phyloP scores from a whole-genome alignment of 2,888 invertebrate genomes.

The Archips crataeganus region DNA sequence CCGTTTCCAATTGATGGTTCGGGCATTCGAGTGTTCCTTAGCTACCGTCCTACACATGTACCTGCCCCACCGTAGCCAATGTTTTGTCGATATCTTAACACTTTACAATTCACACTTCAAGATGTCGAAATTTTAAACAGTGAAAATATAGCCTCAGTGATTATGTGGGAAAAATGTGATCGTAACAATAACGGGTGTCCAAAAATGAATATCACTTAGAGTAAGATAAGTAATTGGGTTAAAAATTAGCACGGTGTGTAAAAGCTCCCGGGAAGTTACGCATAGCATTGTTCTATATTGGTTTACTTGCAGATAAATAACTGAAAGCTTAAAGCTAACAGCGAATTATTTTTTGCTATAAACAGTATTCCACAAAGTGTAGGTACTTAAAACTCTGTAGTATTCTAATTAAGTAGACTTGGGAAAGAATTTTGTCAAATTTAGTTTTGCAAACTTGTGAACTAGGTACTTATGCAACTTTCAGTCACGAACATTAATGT shows the following conservation, averaged over 20 bases:
- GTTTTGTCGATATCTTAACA: slow-evolving; percentile 81
- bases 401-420: neutral
- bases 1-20: neutral
- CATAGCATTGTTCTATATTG: no score
- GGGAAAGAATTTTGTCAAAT: neutral
- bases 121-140: slow-evolving; percentile 28
- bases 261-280: no score
- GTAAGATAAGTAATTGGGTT: no score
- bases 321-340: no score
- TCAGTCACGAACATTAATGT: neutral
- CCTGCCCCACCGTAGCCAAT: slow-evolving; percentile 54
- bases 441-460: neutral
- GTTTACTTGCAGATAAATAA: no score
- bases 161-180: neutral
- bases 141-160: neutral
- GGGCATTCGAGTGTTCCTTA: slow-evolving; percentile 20
- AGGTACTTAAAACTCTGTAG: neutral
- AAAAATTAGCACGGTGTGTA: no score
- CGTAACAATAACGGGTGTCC: neutral
- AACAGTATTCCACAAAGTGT: neutral
- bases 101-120: slow-evolving; percentile 47
- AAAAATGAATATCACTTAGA: neutral
- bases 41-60: slow-evolving; percentile 46
- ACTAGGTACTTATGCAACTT: neutral
- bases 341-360: neutral